Conservation (phyloP, 2,888 invertebrate species). For the Drosophila monieri region DNA sequence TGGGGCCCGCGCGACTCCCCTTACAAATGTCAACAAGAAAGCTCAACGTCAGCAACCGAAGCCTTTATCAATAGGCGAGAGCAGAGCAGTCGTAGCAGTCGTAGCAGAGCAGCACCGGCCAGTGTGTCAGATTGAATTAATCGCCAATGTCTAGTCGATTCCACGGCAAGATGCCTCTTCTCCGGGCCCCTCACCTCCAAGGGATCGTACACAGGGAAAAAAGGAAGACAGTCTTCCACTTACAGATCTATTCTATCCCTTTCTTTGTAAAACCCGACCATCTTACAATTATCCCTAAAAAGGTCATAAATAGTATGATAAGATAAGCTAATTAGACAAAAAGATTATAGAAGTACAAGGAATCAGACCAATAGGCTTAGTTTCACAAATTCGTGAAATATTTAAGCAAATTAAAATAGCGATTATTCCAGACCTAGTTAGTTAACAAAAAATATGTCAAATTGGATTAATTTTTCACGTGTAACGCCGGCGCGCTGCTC, state of each 20-base stretch:
- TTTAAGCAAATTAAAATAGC: neutral
- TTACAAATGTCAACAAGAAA: constrained; percentile 43
- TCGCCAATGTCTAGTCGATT: constrained; percentile 39
- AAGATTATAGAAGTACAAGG: too few relatives aligned
- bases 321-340: neutral
- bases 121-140: constrained; percentile 69
- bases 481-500: constrained; percentile 19
- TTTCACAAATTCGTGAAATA: neutral
- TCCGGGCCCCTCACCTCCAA: neutral
- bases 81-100: constrained; percentile 30
- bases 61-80: constrained; percentile 65
- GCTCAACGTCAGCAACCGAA: constrained; percentile 28
- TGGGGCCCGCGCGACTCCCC: constrained; percentile 40
- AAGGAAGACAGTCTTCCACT: neutral
- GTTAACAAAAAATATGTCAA: too few relatives aligned
- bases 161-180: neutral
- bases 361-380: neutral
- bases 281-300: neutral
- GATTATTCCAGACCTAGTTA: neutral
- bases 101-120: constrained; percentile 10
- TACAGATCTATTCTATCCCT: neutral
- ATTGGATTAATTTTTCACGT: constrained; percentile 9
- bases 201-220: constrained; percentile 3
- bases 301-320: neutral
- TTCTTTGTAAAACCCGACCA: neutral